Percentiles rank a stretch among this genome's conserved stretches.
phyloP scores from a whole-genome alignment of 2,113 vertebrate genomes.

The Megalops atlanticus region DNA sequence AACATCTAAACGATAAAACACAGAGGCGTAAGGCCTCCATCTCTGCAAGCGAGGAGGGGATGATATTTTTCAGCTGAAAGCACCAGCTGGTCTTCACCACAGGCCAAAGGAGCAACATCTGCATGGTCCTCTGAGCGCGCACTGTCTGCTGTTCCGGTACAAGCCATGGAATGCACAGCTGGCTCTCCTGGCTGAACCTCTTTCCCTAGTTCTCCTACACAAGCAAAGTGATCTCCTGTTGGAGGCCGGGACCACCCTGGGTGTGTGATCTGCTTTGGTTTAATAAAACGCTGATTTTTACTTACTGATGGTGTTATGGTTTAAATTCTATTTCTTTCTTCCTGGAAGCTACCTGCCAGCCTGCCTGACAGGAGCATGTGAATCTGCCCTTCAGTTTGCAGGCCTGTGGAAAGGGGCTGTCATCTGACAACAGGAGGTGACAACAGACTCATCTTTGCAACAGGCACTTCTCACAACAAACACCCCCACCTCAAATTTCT shows the following conservation, averaged over 20 bases:
- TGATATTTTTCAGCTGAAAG: background rate
- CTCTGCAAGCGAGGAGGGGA: background rate
- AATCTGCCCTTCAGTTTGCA: background rate
- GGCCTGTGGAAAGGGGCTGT: background rate
- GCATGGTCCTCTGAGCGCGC: background rate
- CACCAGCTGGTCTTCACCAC: background rate
- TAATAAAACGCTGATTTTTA: background rate
- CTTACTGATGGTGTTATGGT: background rate
- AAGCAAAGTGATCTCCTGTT: background rate
- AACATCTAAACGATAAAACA: background rate
- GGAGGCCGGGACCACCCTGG: background rate
- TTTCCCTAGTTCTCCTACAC: background rate
- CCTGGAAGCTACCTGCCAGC: background rate
- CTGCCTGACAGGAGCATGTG: background rate
- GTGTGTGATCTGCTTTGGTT: conserved; percentile 14
- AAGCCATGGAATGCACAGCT: background rate
- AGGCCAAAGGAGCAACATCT: background rate
- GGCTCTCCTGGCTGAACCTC: background rate
- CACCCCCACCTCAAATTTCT: conserved; percentile 83
- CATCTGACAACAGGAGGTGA: background rate
- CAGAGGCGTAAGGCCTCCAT: background rate
- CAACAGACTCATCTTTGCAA: background rate
- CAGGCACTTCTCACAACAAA: background rate
- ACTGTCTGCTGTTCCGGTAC: background rate
- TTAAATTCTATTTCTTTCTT: background rate